Percentiles rank a stretch among this genome's conserved stretches.
Evolutionary conservation across 2,113 vertebrate genomes (phyloP).

Genomic region (Stegastes partitus): DNA sequence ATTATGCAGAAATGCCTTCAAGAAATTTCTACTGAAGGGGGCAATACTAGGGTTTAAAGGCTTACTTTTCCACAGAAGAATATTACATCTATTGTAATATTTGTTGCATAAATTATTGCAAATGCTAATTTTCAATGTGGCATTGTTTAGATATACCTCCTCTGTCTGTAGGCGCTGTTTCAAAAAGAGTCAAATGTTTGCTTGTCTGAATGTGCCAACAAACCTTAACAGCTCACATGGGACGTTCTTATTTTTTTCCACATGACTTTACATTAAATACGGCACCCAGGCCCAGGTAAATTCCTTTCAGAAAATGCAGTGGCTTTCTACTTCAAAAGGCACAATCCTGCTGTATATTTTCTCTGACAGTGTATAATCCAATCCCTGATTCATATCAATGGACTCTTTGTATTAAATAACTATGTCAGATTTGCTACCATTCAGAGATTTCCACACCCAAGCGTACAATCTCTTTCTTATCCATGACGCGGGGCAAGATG

Average conservation of each 20-base stretch:
- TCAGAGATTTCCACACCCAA: conserved; percentile 44
- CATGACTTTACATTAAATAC: background rate
- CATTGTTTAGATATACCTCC: no score
- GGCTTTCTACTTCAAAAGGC: conserved; percentile 20
- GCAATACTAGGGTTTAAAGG: no score
- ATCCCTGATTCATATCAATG: conserved; percentile 48
- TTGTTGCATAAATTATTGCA: no score
- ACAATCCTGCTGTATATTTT: conserved; percentile 5
- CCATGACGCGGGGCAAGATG: conserved; percentile 37
- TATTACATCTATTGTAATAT: no score
- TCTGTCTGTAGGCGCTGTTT: background rate
- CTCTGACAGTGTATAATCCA: conserved; percentile 38
- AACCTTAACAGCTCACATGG: no score
- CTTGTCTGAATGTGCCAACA: background rate
- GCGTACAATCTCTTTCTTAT: conserved; percentile 42
- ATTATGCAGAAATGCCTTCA: no score
- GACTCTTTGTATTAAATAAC: conserved; percentile 56
- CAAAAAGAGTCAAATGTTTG: background rate
- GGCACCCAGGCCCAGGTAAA: background rate
- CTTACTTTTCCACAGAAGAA: no score
- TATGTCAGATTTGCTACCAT: conserved; percentile 44
- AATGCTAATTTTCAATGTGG: no score
- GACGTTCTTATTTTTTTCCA: background rate
- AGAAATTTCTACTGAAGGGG: no score
- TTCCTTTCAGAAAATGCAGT: background rate